Evolutionary conservation across 2,888 invertebrate genomes (phyloP).

Genomic region (Melanophora roralis): DNA sequence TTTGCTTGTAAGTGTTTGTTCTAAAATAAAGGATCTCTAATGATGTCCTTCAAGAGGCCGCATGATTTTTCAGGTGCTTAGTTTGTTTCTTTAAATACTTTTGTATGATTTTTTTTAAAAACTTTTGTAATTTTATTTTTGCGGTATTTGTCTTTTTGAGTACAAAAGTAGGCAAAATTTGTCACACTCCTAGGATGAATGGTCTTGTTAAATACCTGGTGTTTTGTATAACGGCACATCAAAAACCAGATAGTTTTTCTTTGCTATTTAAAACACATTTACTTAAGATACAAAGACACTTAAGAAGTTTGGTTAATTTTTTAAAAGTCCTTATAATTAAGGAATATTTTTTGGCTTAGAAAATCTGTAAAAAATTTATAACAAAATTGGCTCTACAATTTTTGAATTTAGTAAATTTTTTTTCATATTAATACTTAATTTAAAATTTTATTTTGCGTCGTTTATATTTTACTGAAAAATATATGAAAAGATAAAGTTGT

Average conservation of each 20-base stretch:
- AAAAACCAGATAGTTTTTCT: slow-evolving; percentile 18
- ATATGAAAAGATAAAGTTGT: no score
- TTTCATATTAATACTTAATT: no score
- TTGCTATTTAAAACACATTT: slow-evolving; percentile 17
- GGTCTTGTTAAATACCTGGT: slow-evolving; percentile 30
- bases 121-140: background rate
- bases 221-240: slow-evolving; percentile 18
- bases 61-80: slow-evolving; percentile 14
- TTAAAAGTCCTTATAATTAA: no score
- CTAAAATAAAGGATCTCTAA: background rate
- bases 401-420: no score
- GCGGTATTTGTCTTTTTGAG: slow-evolving; percentile 9
- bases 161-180: slow-evolving; percentile 11
- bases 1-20: background rate
- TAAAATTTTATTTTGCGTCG: no score
- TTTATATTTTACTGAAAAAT: no score
- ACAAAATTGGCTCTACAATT: no score
- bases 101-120: background rate
- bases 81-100: slow-evolving; percentile 4
- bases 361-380: no score
- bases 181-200: background rate
- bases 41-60: slow-evolving; percentile 14
- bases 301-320: background rate
- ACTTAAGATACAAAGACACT: slow-evolving; percentile 3
- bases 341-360: no score